A percentile compares a stretch with the other conserved stretches of the same genome.
Evolutionary conservation across 2,797 vertebrate species (phyloP).

Genomic region (Alauda arvensis): DNA sequence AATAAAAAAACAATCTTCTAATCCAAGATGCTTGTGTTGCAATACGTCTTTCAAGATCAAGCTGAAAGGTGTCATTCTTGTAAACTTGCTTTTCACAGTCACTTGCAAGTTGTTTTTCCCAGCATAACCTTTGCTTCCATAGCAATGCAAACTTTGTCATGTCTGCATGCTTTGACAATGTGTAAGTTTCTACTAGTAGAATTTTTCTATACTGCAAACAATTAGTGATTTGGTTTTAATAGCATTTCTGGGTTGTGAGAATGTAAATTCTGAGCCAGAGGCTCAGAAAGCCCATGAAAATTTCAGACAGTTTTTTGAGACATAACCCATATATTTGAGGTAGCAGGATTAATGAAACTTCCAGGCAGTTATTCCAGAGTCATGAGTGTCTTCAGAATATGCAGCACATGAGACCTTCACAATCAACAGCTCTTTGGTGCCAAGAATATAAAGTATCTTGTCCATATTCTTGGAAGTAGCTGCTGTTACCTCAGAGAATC

Average conservation of each 20-base stretch:
- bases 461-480: not conserved
- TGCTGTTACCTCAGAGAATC: not conserved
- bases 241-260: not conserved
- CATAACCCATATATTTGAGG: not conserved
- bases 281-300: not conserved
- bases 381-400: not conserved
- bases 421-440: not conserved
- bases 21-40: not conserved
- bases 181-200: not conserved
- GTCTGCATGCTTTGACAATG: not conserved
- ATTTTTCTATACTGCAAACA: not conserved
- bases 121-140: not conserved
- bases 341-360: not conserved
- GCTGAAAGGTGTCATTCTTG: not conserved
- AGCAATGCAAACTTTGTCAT: not conserved
- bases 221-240: not conserved
- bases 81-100: not conserved
- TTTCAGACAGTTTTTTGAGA: not conserved
- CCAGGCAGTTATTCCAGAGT: not conserved
- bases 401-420: not conserved
- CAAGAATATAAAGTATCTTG: not conserved
- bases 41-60: not conserved
- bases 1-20: conserved; percentile 29
- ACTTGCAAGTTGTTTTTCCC: not conserved
- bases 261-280: not conserved